These are phyloP conservation scores for Brachionus plicatilis DNA, from an alignment of 1,140 invertebrate genomes.

Conservation along the genomic window DNA sequence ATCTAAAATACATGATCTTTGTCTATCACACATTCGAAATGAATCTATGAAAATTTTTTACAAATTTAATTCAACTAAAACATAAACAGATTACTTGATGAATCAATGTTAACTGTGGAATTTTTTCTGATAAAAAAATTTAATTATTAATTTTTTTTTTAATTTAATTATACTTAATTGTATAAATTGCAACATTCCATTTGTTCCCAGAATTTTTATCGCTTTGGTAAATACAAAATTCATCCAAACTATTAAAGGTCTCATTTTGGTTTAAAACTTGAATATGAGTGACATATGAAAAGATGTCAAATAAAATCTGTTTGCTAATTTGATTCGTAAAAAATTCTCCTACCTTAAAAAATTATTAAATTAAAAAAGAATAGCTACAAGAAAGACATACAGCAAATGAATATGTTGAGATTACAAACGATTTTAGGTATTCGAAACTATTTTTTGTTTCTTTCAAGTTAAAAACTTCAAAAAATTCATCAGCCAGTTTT, in stretches of 20 bases:
- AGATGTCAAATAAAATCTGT: neutral
- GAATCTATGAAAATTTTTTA: neutral
- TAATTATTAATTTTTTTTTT: neutral
- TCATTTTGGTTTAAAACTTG: neutral
- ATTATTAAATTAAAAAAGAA: neutral
- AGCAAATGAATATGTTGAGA: slow-evolving; percentile 30
- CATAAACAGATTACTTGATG: neutral
- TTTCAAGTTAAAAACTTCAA: neutral
- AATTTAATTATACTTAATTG: neutral
- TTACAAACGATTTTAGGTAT: slow-evolving; percentile 22
- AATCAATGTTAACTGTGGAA: neutral
- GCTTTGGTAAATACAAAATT: neutral
- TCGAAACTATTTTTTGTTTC: neutral
- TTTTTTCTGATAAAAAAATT: neutral
- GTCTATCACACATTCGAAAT: neutral
- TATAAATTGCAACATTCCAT: slow-evolving; percentile 23
- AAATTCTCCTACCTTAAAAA: neutral
- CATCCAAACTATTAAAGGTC: neutral
- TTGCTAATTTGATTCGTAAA: neutral
- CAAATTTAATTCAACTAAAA: neutral
- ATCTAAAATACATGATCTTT: neutral
- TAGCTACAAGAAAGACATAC: neutral
- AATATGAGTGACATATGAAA: slow-evolving; percentile 28
- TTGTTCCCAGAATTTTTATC: neutral
- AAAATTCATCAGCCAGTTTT: neutral